Percentiles rank a stretch among this genome's conserved stretches.
Evolutionary conservation across 2,888 invertebrate species (phyloP).

Genomic region (Tetanocera ferruginea): DNA sequence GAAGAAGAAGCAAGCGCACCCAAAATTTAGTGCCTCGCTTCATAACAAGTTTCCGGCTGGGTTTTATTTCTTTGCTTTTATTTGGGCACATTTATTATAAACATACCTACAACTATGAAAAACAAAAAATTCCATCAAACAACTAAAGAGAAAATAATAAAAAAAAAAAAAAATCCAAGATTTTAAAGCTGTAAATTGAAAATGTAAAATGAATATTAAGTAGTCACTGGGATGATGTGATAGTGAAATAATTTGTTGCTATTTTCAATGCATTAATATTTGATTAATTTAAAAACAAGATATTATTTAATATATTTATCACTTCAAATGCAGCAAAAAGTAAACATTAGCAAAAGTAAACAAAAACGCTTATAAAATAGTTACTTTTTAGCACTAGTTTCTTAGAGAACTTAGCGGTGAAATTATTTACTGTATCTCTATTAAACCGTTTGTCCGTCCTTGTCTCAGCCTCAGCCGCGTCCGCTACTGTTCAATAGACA

Average conservation of each 20-base stretch:
- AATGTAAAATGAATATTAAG: no score
- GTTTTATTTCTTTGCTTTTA: no score
- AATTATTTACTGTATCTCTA: not conserved
- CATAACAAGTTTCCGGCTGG: not conserved
- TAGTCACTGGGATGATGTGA: no score
- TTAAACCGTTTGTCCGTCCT: not conserved
- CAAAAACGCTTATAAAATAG: not conserved
- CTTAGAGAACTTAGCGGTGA: not conserved
- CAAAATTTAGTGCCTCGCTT: not conserved
- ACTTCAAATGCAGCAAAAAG: not conserved
- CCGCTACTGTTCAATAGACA: not conserved
- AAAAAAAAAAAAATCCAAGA: not conserved
- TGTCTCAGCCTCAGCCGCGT: not conserved
- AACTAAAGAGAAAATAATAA: not conserved
- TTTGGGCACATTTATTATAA: not conserved
- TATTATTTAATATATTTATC: not conserved
- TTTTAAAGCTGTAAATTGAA: no score
- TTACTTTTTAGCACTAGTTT: not conserved
- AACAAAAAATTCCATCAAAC: not conserved
- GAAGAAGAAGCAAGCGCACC: conserved; percentile 15
- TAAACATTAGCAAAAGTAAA: not conserved
- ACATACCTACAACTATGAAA: no score
- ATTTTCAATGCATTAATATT: no score
- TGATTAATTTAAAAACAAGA: no score
- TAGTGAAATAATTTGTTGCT: no score